Conservation (phyloP, 1,140 invertebrate genomes). For the Diabrotica undecimpunctata region DNA sequence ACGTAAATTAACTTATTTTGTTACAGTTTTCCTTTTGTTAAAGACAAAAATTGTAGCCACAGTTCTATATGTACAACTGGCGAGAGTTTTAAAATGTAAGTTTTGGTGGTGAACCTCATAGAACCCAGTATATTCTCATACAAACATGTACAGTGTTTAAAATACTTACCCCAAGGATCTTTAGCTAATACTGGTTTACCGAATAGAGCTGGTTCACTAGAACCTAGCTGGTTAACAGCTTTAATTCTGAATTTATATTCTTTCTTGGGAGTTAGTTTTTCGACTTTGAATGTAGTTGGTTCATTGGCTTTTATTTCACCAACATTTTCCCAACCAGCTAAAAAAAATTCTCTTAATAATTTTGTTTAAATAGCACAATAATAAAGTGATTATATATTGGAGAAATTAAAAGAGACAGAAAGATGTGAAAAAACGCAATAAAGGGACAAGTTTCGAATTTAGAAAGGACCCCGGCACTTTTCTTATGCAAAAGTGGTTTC, state of each 20-base stretch:
- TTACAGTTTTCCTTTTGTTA: too few relatives aligned
- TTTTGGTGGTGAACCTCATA: too few relatives aligned
- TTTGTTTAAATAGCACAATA: too few relatives aligned
- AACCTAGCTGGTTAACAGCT: constrained; percentile 87
- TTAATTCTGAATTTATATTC: constrained; percentile 93
- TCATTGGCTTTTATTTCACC: constrained; percentile 67
- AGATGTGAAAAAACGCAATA: not conserved
- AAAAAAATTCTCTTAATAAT: constrained; percentile 19
- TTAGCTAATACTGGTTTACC: constrained; percentile 87
- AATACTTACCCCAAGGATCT: constrained; percentile 88
- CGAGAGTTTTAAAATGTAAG: too few relatives aligned
- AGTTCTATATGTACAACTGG: too few relatives aligned
- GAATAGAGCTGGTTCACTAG: constrained; percentile 83
- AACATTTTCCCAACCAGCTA: constrained; percentile 80
- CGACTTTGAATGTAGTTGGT: constrained; percentile 75
- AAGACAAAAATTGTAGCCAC: too few relatives aligned
- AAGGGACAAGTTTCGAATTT: too few relatives aligned
- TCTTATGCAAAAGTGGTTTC: too few relatives aligned
- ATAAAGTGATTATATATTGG: too few relatives aligned
- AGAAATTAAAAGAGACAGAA: not conserved
- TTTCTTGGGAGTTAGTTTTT: constrained; percentile 81
- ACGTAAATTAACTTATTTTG: too few relatives aligned
- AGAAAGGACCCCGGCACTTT: too few relatives aligned
- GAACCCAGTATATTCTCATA: too few relatives aligned
- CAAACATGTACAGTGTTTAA: not conserved